These are phyloP conservation scores for Anniella stebbinsi DNA, from an alignment of 2,797 vertebrate species.

Conservation along the genomic window DNA sequence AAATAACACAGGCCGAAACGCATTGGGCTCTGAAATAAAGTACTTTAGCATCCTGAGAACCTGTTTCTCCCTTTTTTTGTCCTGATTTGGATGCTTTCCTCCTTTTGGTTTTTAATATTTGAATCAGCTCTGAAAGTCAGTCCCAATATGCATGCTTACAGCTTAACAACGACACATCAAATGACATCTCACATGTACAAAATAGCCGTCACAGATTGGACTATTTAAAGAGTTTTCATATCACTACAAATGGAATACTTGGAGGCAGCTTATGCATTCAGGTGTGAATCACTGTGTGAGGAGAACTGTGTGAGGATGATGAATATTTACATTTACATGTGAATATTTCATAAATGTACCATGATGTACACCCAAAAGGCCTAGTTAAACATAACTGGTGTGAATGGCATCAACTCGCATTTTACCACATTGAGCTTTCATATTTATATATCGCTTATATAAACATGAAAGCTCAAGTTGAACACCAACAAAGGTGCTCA, in stretches of 20 bases:
- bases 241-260: background rate
- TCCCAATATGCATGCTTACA: no score
- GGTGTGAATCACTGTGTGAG: background rate
- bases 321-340: background rate
- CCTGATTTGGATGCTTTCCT: no score
- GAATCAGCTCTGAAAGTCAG: no score
- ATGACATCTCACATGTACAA: no score
- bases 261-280: background rate
- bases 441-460: background rate
- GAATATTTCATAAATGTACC: background rate
- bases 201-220: background rate
- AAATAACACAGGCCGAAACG: no score
- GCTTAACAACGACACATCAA: no score
- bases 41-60: no score
- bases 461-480: background rate
- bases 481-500: background rate
- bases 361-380: background rate
- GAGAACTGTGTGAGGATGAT: background rate
- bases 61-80: no score
- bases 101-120: no score
- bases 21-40: no score
- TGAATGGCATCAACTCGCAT: background rate
- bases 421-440: background rate
- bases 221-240: background rate
- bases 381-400: background rate